Evolutionary conservation across 2,888 invertebrate genomes (phyloP), one percentile per base, ranked within the genome.

Genomic region (Pandemis cinnamomeana): DNA sequence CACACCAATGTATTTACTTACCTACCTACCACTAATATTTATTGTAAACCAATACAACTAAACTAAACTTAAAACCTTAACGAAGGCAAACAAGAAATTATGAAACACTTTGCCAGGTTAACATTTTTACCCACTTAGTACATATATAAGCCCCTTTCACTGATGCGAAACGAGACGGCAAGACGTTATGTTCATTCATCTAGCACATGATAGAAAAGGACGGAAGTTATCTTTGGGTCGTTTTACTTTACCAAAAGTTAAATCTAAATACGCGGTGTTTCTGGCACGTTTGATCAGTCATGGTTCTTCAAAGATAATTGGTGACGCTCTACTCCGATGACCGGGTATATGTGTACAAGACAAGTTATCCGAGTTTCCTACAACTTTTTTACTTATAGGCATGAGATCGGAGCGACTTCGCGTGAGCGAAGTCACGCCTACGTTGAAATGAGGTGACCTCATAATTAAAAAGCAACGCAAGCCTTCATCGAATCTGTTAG

Each of bases 91-190:
- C 11, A 13, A 44, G 11, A 20, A 42, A 27, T 66, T 66, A 66
- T 53, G 11, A 64, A 70, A n/a, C n/a, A 58, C 60, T 63, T 69
- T 71, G 27, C 53, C 46, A 48, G 71, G 63, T 75, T 63, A 13
- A 48, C n/a, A 55, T 71, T 76, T 76, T 70, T 70, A 63, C 48
- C 48, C 76, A 76, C 68, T 78, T 81, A 4, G 82, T 86, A 86
- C 84, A 77, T 73, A 81, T 86, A 75, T 20, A 20, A 81, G 82
- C 84, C 84, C 86, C 86, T 87, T 87, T 86, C 85, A 86, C 86
- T 85, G 83, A 70, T 70, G 72, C 71, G 44, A 77, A 80, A 71
- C 61, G 79, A 82, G 82, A 82, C 76, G 71, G 80, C 71, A 61
- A 78, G 72, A 80, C 69, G 13, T 76, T 77, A 77, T 77, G 75